Evolutionary conservation across 2,113 vertebrate species (phyloP).

Genomic region (Eolophus roseicapilla): DNA sequence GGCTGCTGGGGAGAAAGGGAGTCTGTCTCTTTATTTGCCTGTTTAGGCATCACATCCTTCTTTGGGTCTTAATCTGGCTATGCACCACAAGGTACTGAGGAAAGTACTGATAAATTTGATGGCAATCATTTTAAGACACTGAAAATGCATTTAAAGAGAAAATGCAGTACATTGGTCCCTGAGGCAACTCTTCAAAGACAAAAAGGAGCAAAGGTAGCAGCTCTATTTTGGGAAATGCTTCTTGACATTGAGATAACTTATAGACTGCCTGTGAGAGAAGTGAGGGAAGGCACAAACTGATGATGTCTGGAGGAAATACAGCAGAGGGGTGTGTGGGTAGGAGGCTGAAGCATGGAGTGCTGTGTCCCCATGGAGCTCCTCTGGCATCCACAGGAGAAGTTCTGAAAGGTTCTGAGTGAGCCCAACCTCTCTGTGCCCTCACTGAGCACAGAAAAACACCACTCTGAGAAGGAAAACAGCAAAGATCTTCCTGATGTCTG

Average conservation of each 20-base stretch:
- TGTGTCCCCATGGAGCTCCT: not conserved
- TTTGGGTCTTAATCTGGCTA: not conserved
- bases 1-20: not conserved
- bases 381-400: not conserved
- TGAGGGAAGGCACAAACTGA: not conserved
- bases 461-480: not conserved
- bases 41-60: not conserved
- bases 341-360: not conserved
- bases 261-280: not conserved
- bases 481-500: not conserved
- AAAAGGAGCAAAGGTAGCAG: not conserved
- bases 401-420: not conserved
- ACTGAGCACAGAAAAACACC: not conserved
- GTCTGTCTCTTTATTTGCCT: not conserved
- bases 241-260: not conserved
- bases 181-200: not conserved
- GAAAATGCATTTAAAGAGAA: not conserved
- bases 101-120: not conserved
- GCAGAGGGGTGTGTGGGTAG: not conserved
- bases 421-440: not conserved
- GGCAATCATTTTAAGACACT: not conserved
- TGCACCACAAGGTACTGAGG: not conserved
- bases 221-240: not conserved
- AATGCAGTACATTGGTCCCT: not conserved
- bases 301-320: not conserved